Percentiles rank a stretch among this genome's conserved stretches.
phyloP scores from a whole-genome alignment of 1,140 invertebrate genomes.

The Acromyrmex charruanus region DNA sequence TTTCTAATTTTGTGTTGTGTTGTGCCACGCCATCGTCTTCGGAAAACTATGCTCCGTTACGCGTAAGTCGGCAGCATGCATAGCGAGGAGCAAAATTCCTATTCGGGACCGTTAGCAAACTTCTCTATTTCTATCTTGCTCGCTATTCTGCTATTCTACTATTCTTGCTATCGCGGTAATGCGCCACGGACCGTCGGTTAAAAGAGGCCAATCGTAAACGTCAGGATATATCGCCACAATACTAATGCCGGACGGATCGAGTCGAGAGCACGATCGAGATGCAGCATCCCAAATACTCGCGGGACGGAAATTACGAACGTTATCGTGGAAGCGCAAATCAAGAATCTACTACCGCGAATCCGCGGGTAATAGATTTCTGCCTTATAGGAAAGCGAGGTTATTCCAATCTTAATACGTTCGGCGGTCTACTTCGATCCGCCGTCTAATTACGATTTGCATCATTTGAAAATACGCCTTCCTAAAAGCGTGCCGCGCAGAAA shows the following conservation, averaged over 20 bases:
- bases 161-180: slow-evolving; percentile 12
- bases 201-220: slow-evolving; percentile 42
- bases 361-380: slow-evolving; percentile 13
- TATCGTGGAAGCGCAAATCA: neutral
- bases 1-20: slow-evolving; percentile 36
- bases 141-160: slow-evolving; percentile 15
- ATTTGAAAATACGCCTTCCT: neutral
- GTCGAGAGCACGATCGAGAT: neutral
- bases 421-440: neutral
- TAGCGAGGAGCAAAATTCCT: slow-evolving; percentile 59
- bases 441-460: slow-evolving; percentile 32
- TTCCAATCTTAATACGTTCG: slow-evolving; percentile 31
- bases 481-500: neutral
- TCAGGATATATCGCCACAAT: slow-evolving; percentile 26
- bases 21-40: neutral
- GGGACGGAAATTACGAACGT: slow-evolving; percentile 4
- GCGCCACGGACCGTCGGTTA: neutral
- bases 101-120: slow-evolving; percentile 57
- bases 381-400: slow-evolving; percentile 37
- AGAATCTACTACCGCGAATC: slow-evolving; percentile 2
- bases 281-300: slow-evolving; percentile 17
- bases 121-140: slow-evolving; percentile 57
- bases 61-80: slow-evolving; percentile 50
- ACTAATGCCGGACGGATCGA: neutral
- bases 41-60: slow-evolving; percentile 54